Evolutionary conservation across 2,113 vertebrate genomes (phyloP), one percentile per base, ranked within the genome.

Genomic region (Sinocyclocheilus anophthalmus): DNA sequence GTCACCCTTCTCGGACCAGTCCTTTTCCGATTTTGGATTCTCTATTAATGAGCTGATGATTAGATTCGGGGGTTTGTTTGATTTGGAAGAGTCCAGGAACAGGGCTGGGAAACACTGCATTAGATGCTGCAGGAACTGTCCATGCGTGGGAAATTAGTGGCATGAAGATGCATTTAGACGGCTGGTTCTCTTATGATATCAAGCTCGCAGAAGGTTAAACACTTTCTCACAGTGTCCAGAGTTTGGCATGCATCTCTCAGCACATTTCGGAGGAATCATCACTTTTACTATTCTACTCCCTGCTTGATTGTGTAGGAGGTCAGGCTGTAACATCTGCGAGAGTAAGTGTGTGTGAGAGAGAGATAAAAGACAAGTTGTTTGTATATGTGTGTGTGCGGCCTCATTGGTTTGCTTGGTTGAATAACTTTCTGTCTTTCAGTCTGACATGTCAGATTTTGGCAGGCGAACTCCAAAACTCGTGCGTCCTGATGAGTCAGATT

Each of bases 401-500:
- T 55, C 61, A 5, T 4, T 65, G 59, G 50, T 78, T 85, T n/a
- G 4, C 33, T 22, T 10, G 37, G 33, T 42, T 72, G 18, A 39
- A 39, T 22, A 72, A 10, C 18, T 39, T 42, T 72, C 69, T 72
- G 69, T 72, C 33, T 72, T 1, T 37, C 16, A 22, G 8, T 79
- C 77, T 80, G 18, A 16, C 55, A 42, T 61, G 77, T 61, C 55
- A 79, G 20, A 37, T 59, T 39, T 61, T 79, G 57, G 20, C 77
- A 42, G 55, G 22, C 55, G 3, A 59, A 61, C 20, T 80, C 22
- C 20, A 4, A 83, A 83, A 76, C 22, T 16, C 59, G 16, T 79
- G 77, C 1, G 55, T 30, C 12, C 70, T 69, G 80, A 67, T 84
- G 86, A 81, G 39, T 67, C 61, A 81, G 75, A 57, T 79, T 84